Evolutionary conservation across 2,113 vertebrate species (phyloP), one percentile per base, ranked within the genome.

Genomic region (human (Homo sapiens)): DNA sequence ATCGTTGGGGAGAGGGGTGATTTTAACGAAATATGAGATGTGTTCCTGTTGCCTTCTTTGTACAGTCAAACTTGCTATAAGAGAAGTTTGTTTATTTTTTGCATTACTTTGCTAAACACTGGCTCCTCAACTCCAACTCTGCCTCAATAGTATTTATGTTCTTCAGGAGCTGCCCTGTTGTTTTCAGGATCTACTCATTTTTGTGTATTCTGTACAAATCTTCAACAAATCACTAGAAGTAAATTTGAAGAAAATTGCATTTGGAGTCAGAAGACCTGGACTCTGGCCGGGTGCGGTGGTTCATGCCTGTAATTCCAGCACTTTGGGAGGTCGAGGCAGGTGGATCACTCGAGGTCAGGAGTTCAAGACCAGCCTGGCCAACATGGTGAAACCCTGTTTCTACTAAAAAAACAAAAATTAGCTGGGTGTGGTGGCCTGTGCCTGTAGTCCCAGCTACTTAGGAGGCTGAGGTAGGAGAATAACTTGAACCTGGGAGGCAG

Each of bases 11-110:
- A 50, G 30, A 76, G 73, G 14, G 43, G 11, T 64, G 11, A 89
- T 40, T 96, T 91, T 52, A 57, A 96, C 86, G 43, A 95, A 81
- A 85, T 82, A 22, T 27, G 91, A 95, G 25, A 48, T 45, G 3
- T 13, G 14, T 68, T 66, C 43, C 57, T 94, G 16, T 85, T 76
- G 17, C 32, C 23, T 92, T 81, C 50, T 45, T 68, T 13, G 11
- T 27, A 92, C 52, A 32, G 25, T 79, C 45, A 68, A 48, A 73
- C 76, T 79, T 93, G 20, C 20, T 93, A 35, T 45, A 76, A 59
- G 43, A 70, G 32, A 59, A 83, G 22, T 25, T 61, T 95, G 18
- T 91, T 83, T 32, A 61, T 55, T 75, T 52, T 79, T 95, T 91
- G 38, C 1, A 85, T 96, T 91, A 50, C 64, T 89, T 94, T 66